Conservation (phyloP, 2,113 vertebrate genomes). For the Paramormyrops kingsleyae region DNA sequence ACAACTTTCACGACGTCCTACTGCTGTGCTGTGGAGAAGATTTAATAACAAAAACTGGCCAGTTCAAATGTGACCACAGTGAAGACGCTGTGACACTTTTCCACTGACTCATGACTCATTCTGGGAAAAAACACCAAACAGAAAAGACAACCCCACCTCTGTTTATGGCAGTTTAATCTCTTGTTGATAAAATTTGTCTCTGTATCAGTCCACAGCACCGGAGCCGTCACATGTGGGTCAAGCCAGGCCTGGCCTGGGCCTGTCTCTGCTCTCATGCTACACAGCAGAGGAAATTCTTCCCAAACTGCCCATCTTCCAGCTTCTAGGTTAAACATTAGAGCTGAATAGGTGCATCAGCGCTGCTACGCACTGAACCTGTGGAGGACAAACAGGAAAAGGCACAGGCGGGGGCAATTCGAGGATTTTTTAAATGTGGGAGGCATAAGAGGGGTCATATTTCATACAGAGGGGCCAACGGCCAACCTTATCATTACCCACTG, state of each 20-base stretch:
- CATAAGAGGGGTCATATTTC: background rate
- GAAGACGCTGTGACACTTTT: background rate
- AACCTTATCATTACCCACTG: background rate
- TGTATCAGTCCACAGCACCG: background rate
- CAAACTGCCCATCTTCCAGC: background rate
- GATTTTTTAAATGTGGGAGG: background rate
- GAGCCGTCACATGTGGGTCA: background rate
- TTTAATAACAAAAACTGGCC: background rate
- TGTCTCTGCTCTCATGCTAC: background rate
- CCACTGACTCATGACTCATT: background rate
- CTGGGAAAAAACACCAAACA: background rate
- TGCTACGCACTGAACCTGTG: background rate
- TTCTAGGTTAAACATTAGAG: background rate
- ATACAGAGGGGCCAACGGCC: background rate
- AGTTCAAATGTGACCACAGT: background rate
- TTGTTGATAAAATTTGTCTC: background rate
- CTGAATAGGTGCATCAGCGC: background rate
- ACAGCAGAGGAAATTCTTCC: background rate
- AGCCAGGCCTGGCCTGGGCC: background rate
- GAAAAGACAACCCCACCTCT: background rate
- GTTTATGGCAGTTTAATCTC: background rate
- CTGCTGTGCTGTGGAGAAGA: background rate
- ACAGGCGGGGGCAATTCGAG: background rate
- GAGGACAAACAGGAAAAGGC: background rate
- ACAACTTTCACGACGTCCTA: background rate